Evolutionary conservation across 92 coral and sea anemone species (phyloP), one percentile per base, ranked within the genome.

Genomic region (Actinostola sp.): DNA sequence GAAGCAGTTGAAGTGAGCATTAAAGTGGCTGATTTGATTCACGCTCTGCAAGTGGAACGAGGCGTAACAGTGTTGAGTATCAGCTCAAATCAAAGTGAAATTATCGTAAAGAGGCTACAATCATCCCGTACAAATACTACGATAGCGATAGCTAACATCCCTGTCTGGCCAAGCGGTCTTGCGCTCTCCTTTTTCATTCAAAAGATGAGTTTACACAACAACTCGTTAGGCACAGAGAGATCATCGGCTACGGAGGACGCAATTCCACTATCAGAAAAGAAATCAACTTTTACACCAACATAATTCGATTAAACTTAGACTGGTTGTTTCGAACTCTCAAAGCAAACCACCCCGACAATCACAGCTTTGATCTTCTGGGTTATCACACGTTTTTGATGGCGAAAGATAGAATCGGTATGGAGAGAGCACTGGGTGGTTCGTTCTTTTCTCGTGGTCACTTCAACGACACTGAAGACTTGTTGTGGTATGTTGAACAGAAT

Each of bases 381-480:
- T 89, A 89, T 62, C 74, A 75, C 53, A 70, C 77, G 82, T 82
- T 89, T 17, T 55, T 84, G 4, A 33, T 64, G 8, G 84, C 84
- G 17, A 89, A 89, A 57, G 93, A 89, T 58, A 84, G 32, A 45
- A 69, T 80, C 0, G 90, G 90, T 11, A 48, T 89, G 17, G 93
- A 89, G 42, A 80, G 93, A 17, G 93, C 90, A 1, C 80, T 89
- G 5, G 93, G 93, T 0, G 90, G 90, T 0, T 74, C 89, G 9
- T 89, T 54, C 56, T 89, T 84, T 58, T 66, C 77, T 17, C 63
- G 61, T 5, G 93, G 93, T 20, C 51, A 58, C 17, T 89, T 84
- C 50, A 60, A 61, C 24, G 53, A 66, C 16, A 84, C 82, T 10
- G 29, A 44, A 1, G 90, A 89, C 13, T 48, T 88, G 12, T 71